Evolutionary conservation across 2,113 vertebrate genomes (phyloP).

Genomic region (Prietella phreatophila): DNA sequence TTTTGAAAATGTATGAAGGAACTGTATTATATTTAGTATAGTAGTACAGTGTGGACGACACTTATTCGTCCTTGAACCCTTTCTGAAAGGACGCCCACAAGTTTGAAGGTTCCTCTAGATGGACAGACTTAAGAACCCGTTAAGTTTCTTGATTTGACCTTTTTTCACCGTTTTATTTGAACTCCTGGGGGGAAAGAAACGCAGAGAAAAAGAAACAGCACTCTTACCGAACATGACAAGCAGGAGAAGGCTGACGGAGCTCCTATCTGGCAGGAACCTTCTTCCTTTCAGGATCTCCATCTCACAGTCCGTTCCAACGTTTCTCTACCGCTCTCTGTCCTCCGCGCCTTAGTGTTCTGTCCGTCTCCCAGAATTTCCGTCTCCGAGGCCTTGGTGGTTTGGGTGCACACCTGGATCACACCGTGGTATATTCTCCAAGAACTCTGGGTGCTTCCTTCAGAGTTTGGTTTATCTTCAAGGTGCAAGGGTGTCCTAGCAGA

Average conservation of each 20-base stretch:
- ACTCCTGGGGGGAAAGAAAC: neutral
- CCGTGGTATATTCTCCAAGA: neutral
- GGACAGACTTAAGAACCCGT: neutral
- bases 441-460: neutral
- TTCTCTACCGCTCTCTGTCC: neutral
- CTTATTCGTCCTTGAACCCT: slow-evolving; percentile 9
- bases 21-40: neutral
- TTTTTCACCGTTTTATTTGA: neutral
- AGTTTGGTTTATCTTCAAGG: neutral
- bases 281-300: slow-evolving; percentile 6
- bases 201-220: neutral
- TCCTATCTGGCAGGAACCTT: slow-evolving; percentile 6
- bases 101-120: neutral
- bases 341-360: neutral
- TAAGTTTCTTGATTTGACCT: neutral
- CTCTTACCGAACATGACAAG: slow-evolving; percentile 10
- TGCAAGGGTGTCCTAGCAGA: neutral
- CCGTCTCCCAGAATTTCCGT: neutral
- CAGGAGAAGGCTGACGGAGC: neutral
- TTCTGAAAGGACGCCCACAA: neutral
- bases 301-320: neutral
- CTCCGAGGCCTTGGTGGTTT: neutral
- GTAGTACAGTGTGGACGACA: neutral
- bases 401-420: neutral
- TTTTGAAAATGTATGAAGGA: neutral